Evolutionary conservation across 2,797 vertebrate species (phyloP), one percentile per base, ranked within the genome.

Genomic region (Micromesistius poutassou): DNA sequence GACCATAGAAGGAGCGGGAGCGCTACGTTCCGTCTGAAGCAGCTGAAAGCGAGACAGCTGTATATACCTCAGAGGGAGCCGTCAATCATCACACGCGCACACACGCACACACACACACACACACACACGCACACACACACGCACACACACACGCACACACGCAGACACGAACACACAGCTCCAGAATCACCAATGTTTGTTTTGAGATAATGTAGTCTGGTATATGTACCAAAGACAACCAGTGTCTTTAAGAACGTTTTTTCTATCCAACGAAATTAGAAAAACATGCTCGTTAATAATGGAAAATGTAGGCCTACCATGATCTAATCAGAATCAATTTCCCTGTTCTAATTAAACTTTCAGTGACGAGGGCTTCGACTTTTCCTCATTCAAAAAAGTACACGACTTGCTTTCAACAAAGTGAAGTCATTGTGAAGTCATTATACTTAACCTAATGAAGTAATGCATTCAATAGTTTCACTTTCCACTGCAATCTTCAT

Each of bases 1-100:
- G 86, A 80, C 94, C 92, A 89, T 75, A 92, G 84, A 91, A 90
- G 93, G 94, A 80, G 78, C 35, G 68, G n/a, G 77, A 93, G 80
- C 76, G 88, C 68, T 38, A 62, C 84, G 77, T 89, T 89, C 91
- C 89, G 78, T 83, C 87, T 86, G 81, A 81, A 81, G 79, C 83
- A 55, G 78, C 81, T 33, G 76, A 75, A 75, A 55, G 80, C 5
- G 31, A 68, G 88, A 87, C 81, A 89, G 91, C 73, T 77, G 72
- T 71, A 66, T 66, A 76, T 19, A 38, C 10, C 28, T 30, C 77
- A 74, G 38, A 22, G 79, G 25, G 66, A 72, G 30, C 74, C 40
- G 72, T 22, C 40, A 66, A 36, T 73, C 31, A 38, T 19, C 70
- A 75, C 22, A 30, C 40, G 50, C 71, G 75, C 66, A 70, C 76